Conservation (phyloP, 2,888 invertebrate species). For the Elmis aenea region DNA sequence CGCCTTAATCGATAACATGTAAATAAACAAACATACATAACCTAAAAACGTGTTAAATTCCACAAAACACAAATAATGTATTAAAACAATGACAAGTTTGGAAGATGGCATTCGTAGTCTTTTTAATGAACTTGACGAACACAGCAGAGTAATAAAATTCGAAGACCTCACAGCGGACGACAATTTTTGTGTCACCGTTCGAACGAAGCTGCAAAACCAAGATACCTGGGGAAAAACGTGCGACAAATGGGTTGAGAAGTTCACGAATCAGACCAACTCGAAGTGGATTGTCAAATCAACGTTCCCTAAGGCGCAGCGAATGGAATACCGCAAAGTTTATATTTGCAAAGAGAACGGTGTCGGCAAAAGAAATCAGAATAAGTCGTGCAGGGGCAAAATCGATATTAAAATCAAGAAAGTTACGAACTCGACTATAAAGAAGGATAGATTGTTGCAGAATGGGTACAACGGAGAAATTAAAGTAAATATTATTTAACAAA, state of each 20-base stretch:
- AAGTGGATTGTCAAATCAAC: slow-evolving; percentile 18
- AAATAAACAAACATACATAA: not conserved
- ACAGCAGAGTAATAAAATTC: slow-evolving; percentile 14
- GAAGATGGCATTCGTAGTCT: slow-evolving; percentile 14
- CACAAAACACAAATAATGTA: not conserved
- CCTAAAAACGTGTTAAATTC: not conserved
- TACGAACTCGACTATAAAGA: slow-evolving; percentile 12
- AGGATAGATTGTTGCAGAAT: slow-evolving; percentile 8
- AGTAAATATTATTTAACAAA: slow-evolving; percentile 3
- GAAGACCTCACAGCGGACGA: slow-evolving; percentile 14
- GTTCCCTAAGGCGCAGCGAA: slow-evolving; percentile 14
- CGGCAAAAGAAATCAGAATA: slow-evolving; percentile 10
- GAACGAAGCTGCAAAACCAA: slow-evolving; percentile 12
- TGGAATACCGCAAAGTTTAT: slow-evolving; percentile 19
- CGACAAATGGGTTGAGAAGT: slow-evolving; percentile 16
- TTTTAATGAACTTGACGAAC: slow-evolving; percentile 15
- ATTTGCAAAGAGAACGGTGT: slow-evolving; percentile 16
- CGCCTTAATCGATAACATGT: not conserved
- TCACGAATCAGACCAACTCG: slow-evolving; percentile 16
- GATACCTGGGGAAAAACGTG: slow-evolving; percentile 17
- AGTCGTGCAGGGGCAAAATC: slow-evolving; percentile 12
- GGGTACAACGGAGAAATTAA: slow-evolving; percentile 19
- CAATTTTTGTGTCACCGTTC: slow-evolving; percentile 12
- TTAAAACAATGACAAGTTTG: slow-evolving; percentile 8
- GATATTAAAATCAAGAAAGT: slow-evolving; percentile 18